A percentile compares a stretch with the other conserved stretches of the same genome.
Evolutionary conservation across 2,888 invertebrate genomes (phyloP).

Genomic region (Sipunculus nudus): DNA sequence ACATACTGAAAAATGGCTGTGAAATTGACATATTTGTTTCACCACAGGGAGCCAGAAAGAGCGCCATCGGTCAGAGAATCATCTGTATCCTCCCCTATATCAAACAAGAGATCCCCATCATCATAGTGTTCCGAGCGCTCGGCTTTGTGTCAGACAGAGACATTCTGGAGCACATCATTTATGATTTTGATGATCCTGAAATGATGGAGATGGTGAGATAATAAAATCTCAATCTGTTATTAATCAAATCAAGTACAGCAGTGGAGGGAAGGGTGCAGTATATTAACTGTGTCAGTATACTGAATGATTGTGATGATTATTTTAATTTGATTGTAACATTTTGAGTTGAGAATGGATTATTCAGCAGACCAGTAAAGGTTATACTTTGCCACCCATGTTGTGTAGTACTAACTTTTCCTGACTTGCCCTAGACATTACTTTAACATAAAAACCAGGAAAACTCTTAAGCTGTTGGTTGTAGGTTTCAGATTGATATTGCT

Average conservation of each 20-base stretch:
- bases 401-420: too few species aligned
- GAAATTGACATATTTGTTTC: too few species aligned
- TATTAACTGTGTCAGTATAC: background rate
- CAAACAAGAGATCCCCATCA: constrained; percentile 99
- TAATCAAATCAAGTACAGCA: background rate
- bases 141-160: constrained; percentile 99
- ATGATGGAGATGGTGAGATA: constrained; percentile 98
- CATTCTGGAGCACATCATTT: constrained; percentile 99
- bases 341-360: too few species aligned
- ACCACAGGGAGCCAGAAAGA: constrained; percentile 97
- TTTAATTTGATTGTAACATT: too few species aligned
- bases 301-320: background rate
- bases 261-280: background rate
- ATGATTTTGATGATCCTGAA: constrained; percentile 99
- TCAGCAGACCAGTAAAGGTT: too few species aligned
- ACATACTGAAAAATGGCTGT: too few species aligned
- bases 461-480: too few species aligned
- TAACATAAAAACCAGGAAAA: too few species aligned
- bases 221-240: background rate
- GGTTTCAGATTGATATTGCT: too few species aligned
- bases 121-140: constrained; percentile 99
- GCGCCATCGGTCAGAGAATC: constrained; percentile 97
- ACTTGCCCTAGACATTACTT: too few species aligned
- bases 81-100: constrained; percentile 98
- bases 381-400: too few species aligned